A percentile compares a stretch with the other conserved stretches of the same genome.
phyloP scores from a whole-genome alignment of 2,797 vertebrate genomes.

The Sebastes miniatus region DNA sequence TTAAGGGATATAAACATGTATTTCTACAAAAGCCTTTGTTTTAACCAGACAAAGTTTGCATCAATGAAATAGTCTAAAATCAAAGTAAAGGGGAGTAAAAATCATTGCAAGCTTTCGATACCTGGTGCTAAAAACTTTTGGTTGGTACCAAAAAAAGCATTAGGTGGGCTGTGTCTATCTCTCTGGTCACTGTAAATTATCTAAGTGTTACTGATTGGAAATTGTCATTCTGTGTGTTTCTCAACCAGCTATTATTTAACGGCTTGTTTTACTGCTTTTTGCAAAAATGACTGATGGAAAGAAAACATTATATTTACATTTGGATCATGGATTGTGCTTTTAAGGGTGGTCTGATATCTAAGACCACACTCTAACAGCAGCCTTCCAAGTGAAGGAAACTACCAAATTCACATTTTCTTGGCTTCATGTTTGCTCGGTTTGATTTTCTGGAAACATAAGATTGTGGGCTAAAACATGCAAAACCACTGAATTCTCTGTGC shows the following conservation, averaged over 20 bases:
- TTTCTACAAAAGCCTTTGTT: background rate
- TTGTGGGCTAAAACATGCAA: background rate
- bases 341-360: background rate
- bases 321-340: background rate
- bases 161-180: background rate
- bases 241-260: background rate
- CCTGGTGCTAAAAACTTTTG: background rate
- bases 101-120: background rate
- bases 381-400: background rate
- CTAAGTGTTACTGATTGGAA: background rate
- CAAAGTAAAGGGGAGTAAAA: background rate
- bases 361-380: background rate
- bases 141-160: too few relatives aligned
- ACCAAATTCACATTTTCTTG: background rate
- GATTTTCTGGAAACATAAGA: background rate
- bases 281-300: background rate
- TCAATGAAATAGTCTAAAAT: background rate
- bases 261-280: background rate
- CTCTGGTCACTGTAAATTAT: background rate
- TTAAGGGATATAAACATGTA: background rate
- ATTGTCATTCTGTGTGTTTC: background rate
- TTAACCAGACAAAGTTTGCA: background rate
- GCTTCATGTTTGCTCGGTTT: background rate
- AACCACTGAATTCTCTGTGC: background rate
- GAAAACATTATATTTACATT: background rate